Conservation (phyloP, 2,888 invertebrate genomes). For the Heliconius aoede region DNA sequence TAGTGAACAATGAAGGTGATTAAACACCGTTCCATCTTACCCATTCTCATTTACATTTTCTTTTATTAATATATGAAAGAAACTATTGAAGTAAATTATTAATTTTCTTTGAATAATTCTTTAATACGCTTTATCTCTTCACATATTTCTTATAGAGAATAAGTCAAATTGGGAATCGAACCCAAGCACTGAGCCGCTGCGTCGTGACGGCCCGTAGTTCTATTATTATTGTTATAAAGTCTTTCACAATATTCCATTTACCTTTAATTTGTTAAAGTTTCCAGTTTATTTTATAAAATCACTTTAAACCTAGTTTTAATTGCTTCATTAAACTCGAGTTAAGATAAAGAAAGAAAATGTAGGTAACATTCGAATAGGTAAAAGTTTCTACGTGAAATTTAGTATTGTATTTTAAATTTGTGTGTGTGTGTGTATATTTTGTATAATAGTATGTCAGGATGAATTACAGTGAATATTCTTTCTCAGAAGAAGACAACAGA, state of each 20-base stretch:
- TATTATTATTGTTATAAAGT: background rate
- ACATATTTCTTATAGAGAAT: too few relatives aligned
- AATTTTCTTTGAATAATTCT: too few relatives aligned
- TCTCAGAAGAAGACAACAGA: too few relatives aligned
- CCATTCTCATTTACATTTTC: background rate
- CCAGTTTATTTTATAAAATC: background rate
- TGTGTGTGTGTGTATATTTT: background rate
- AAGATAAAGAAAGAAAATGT: background rate
- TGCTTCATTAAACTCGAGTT: background rate
- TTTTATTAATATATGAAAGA: background rate
- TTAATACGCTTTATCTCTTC: too few relatives aligned
- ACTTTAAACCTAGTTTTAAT: background rate
- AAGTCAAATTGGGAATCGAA: too few relatives aligned
- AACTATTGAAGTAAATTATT: too few relatives aligned
- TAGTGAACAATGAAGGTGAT: background rate
- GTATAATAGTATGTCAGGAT: background rate
- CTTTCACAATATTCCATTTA: background rate
- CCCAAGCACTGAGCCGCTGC: background rate
- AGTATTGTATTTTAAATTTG: background rate
- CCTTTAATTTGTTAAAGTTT: background rate
- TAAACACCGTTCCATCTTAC: background rate
- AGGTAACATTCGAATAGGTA: background rate
- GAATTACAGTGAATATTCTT: background rate
- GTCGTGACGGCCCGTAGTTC: background rate
- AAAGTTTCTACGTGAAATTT: background rate